Evolutionary conservation across 2,797 vertebrate species (phyloP), one percentile per base, ranked within the genome.

Genomic region (Arnoldichthys spilopterus): DNA sequence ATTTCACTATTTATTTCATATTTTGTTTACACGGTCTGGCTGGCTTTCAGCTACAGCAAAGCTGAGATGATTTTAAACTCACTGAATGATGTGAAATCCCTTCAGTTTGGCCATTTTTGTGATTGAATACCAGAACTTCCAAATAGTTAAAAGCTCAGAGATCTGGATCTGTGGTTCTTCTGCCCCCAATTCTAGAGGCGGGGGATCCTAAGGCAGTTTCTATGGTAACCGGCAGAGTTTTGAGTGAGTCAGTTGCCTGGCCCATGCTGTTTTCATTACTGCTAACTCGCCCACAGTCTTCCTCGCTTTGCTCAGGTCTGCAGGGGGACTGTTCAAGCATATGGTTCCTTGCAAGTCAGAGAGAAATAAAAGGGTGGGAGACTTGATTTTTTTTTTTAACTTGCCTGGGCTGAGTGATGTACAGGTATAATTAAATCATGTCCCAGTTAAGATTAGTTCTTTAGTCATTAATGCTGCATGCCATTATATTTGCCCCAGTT

Each of bases 221-320:
- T 64, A 85, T 85, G 79, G 82, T 64, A 77, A 85, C 84, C 75
- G 70, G 79, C 82, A 80, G 84, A 74, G 73, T 79, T 81, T 74
- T 37, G n/a, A 77, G 74, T 40, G 68, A 74, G 76, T 66, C 26
- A 15, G 49, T 77, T 47, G 67, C 68, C 70, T 6, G 24, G 76
- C 56, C 80, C 26, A 43, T 64, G 15, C 58, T 72, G 82, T 61
- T 82, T 84, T 83, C 74, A 80, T 82, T 79, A 68, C 56, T 40
- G 61, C 69, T 58, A 78, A 79, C 68, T 63, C 61, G n/a, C 45
- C 59, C 47, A 64, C 77, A 64, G 40, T 77, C 76, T 68, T 16
- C 72, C 20, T 79, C 26, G 69, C 13, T 22, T 74, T 3, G 85
- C 51, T 85, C 69, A 66, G 74, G 64, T 74, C 62, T 82, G 54